Base-by-base conservation (phyloP, 2,797 vertebrate species). In the Eleutherodactylus coqui region DNA sequence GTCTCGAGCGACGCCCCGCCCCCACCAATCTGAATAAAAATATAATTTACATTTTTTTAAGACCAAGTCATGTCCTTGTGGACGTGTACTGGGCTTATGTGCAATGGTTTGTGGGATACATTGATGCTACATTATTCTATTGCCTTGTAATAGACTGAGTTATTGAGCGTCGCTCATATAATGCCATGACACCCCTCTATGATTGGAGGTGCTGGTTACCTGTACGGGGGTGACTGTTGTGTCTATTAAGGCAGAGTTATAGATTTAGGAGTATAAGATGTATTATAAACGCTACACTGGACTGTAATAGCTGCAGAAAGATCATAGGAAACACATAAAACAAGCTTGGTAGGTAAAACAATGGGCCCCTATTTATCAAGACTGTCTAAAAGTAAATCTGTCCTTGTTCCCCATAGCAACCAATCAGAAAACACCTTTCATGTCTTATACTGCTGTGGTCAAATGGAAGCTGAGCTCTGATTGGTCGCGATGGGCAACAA, bases 211-310 rank as follows among this genome's bases (percentile, higher is more conserved):
- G 60, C 62, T 84, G 19, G 41, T 38, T 51, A 36, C n/a, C 11
- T 55, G 5, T 34, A 58, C 3, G 27, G 24, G 24, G 11, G 7
- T 14, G 17, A 36, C 62, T 6, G 32, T 60, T 80, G 78, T 47
- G 78, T 29, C 41, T 64, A 21, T 32, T 9, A 10, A 64, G 78
- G 41, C 8, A 5, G 11, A 5, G 14, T 32, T 47, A 27, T 45
- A 58, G 41, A 60, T 17, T 79, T 43, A 2, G 32, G 55, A 64
- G 64, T 47, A 79, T 10, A 79, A 29, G 34, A 24, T 47, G 24
- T 70, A 70, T 10, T 70, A 24, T 70, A 24, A 38, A 41, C 8
- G 36, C 38, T 79, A 79, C 78, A 79, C 78, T 79, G 78, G 78
- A 79, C 11, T 62, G 16, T 8, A 27, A 29, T 2, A 19, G 47